Conservation (phyloP, 2,113 vertebrate species). For the Nettapus auritus region DNA sequence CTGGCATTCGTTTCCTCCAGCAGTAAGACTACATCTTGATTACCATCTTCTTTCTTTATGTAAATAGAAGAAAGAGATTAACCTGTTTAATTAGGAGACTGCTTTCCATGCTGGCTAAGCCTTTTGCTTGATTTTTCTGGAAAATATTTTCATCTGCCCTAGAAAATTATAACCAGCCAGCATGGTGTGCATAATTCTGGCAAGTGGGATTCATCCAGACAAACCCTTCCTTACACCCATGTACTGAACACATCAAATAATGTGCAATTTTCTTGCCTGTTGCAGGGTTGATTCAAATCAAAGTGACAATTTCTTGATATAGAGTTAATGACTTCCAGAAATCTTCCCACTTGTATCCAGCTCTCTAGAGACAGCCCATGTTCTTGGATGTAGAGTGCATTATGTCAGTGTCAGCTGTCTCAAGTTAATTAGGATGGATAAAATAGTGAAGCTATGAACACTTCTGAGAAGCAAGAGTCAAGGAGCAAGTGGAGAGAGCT, state of each 20-base stretch:
- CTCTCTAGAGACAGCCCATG: background rate
- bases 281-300: background rate
- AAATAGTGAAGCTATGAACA: background rate
- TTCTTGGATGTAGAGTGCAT: background rate
- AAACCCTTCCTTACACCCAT: background rate
- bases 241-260: background rate
- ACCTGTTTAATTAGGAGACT: background rate
- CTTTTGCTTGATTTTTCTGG: background rate
- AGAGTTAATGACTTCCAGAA: background rate
- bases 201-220: background rate
- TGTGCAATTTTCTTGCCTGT: background rate
- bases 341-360: background rate
- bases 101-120: background rate
- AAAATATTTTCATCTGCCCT: background rate
- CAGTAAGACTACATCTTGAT: background rate
- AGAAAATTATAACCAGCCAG: background rate
- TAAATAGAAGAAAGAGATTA: background rate
- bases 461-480: background rate
- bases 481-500: background rate
- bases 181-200: background rate
- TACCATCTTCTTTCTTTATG: background rate
- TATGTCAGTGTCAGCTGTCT: background rate
- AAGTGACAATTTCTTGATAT: background rate
- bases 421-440: background rate
- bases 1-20: rapidly evolving